Percentiles rank a stretch among this genome's conserved stretches.
phyloP scores from a whole-genome alignment of 2,113 vertebrate genomes.

The Anguilla rostrata region DNA sequence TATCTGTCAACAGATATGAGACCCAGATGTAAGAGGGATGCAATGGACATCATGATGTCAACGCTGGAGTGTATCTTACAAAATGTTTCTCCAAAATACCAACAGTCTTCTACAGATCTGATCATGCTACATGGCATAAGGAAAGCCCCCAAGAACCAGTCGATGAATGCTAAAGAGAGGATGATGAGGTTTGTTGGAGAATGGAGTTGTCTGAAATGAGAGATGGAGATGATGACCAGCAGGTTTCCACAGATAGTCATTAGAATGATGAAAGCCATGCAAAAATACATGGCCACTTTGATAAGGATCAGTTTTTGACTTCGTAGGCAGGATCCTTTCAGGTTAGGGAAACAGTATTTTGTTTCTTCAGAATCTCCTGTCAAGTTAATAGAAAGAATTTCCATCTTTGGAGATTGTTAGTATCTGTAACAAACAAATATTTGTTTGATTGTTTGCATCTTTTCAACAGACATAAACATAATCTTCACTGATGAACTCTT shows the following conservation, averaged over 20 bases:
- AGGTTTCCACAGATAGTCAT: conserved; percentile 42
- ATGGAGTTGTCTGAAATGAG: conserved; percentile 44
- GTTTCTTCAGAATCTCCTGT: not conserved
- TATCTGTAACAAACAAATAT: too few relatives aligned
- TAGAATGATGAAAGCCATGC: conserved; percentile 49
- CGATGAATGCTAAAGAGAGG: conserved; percentile 22
- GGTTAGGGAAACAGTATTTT: not conserved
- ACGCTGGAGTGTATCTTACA: conserved; percentile 16
- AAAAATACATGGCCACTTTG: conserved; percentile 45
- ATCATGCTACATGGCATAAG: conserved; percentile 67
- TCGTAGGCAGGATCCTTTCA: not conserved
- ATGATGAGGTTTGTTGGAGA: conserved; percentile 36
- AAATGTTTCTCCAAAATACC: conserved; percentile 27
- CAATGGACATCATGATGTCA: not conserved
- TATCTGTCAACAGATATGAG: conserved; percentile 41
- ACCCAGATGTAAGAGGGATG: conserved; percentile 25
- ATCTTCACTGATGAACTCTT: too few relatives aligned
- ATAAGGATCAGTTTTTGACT: conserved; percentile 9
- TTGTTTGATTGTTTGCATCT: too few relatives aligned
- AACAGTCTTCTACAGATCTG: conserved; percentile 33
- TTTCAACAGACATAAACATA: too few relatives aligned
- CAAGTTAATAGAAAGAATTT: not conserved
- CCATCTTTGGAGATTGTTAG: not conserved
- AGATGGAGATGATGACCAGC: conserved; percentile 35
- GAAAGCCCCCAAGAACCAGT: conserved; percentile 33